Evolutionary conservation across 2,888 invertebrate genomes (phyloP).

Genomic region (Taphrorychus bicolor): DNA sequence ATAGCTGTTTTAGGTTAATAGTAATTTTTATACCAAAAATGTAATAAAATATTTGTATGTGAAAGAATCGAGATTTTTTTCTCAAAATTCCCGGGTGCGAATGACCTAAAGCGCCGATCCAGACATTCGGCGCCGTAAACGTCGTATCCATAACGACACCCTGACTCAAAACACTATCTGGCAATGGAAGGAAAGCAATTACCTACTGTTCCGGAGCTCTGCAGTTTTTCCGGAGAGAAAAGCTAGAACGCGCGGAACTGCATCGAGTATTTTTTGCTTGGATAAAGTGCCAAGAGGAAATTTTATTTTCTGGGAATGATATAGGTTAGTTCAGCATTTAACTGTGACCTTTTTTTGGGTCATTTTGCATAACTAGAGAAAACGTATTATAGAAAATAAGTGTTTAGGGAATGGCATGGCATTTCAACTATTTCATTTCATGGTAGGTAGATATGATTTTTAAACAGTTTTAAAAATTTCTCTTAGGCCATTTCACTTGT

Average conservation of each 20-base stretch:
- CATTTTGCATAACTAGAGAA: no score
- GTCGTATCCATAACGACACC: neutral
- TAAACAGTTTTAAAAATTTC: no score
- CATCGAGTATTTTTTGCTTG: neutral
- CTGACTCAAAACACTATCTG: neutral
- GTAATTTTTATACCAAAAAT: constrained; percentile 38
- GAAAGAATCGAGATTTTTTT: neutral
- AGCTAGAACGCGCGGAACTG: neutral
- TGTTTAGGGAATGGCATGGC: no score
- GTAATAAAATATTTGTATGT: neutral
- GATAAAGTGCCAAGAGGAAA: neutral
- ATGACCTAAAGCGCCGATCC: no score
- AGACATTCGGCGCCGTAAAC: neutral
- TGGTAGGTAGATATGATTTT: no score
- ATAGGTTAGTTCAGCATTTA: no score
- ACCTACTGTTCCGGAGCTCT: neutral
- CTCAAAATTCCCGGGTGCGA: no score
- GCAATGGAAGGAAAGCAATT: neutral
- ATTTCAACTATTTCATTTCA: no score
- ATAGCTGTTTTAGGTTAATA: neutral
- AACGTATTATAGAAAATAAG: no score
- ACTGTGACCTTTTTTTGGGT: no score
- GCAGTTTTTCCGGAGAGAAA: neutral
- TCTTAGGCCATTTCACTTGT: no score
- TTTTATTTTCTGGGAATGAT: no score